Evolutionary conservation across 1,140 invertebrate genomes (phyloP).

Genomic region (Pogonognathellus flavescens): DNA sequence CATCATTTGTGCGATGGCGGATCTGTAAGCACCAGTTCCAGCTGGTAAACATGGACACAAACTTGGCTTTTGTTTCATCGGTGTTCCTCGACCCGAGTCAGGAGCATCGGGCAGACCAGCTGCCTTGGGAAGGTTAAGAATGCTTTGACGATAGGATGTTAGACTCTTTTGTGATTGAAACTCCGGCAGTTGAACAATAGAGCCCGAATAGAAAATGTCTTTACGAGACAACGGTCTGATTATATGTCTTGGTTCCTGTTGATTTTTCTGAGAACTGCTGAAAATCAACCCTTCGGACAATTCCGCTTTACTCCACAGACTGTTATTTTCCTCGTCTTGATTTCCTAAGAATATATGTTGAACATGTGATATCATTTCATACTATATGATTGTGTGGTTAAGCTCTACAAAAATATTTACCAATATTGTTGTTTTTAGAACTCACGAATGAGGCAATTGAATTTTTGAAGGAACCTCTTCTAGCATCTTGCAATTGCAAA

Average conservation of each 20-base stretch:
- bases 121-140: conserved; percentile 79
- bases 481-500: conserved; percentile 55
- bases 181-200: conserved; percentile 89
- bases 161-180: conserved; percentile 93
- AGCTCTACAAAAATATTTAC: conserved; percentile 49
- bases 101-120: neutral
- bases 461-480: conserved; percentile 60
- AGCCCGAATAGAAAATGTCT: conserved; percentile 98
- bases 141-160: conserved; percentile 86
- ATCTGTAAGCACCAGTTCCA: conserved; percentile 84
- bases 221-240: conserved; percentile 93
- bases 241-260: conserved; percentile 75
- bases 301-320: conserved; percentile 65
- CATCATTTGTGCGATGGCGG: conserved; percentile 90
- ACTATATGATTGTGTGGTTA: neutral
- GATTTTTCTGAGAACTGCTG: conserved; percentile 72
- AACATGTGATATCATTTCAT: conserved; percentile 35
- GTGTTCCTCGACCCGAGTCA: conserved; percentile 72
- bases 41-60: conserved; percentile 77
- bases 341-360: conserved; percentile 36
- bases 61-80: conserved; percentile 77
- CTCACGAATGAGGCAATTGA: conserved; percentile 61
- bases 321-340: conserved; percentile 64
- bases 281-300: conserved; percentile 67
- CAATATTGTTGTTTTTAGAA: conserved; percentile 57